phyloP scores from a whole-genome alignment of 2,797 vertebrate genomes.

The Scyliorhinus canicula region DNA sequence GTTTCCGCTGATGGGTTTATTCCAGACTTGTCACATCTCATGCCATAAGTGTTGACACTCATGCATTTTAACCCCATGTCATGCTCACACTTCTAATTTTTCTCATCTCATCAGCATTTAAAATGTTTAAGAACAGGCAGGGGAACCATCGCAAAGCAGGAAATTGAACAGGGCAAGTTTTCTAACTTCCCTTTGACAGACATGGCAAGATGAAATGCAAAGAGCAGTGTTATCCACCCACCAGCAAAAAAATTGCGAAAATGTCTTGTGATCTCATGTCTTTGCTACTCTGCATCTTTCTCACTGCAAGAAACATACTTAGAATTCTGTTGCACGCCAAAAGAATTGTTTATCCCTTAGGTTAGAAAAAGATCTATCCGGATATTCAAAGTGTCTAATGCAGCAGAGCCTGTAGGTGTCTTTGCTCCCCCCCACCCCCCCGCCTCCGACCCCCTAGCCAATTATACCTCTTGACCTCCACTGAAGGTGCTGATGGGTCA shows the following conservation, averaged over 20 bases:
- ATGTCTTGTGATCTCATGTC: neutral
- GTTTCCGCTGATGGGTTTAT: neutral
- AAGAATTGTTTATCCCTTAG: neutral
- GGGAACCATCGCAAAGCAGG: neutral
- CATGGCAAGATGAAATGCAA: neutral
- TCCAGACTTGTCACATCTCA: neutral
- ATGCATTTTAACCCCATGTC: slow-evolving; percentile 2
- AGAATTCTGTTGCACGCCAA: neutral
- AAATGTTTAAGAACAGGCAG: neutral
- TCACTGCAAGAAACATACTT: neutral
- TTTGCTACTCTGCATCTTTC: no score
- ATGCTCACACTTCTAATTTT: neutral
- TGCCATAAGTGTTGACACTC: neutral
- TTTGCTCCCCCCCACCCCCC: neutral
- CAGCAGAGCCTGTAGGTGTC: neutral
- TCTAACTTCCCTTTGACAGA: neutral
- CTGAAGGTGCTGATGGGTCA: neutral
- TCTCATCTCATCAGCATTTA: neutral
- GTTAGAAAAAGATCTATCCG: neutral
- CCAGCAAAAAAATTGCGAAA: neutral
- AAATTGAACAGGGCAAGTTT: neutral
- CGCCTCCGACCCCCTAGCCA: no score
- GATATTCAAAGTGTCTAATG: neutral
- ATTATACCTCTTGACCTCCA: neutral
- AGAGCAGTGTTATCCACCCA: neutral